Base-by-base conservation (phyloP, 1,140 invertebrate genomes). In the Dendrolimus kikuchii region DNA sequence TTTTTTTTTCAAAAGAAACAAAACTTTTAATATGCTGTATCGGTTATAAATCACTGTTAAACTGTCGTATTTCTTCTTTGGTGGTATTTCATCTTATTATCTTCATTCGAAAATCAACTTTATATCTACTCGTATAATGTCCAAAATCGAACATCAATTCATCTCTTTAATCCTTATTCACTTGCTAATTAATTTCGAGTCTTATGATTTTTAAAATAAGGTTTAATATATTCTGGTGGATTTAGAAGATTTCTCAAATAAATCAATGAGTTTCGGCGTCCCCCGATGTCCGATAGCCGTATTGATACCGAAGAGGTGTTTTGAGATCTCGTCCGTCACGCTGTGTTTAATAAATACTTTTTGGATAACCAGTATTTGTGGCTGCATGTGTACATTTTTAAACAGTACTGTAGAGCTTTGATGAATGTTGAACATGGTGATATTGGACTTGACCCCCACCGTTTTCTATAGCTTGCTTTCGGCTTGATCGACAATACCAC, bases 1-100 rank as follows among this genome's bases (percentile, higher is more conserved):
- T 81, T 77, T 76, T 56, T 51, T 68, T 23, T 80, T 76, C 71
- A 75, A 66, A 64, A 71, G 77, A 23, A 81, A 79, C 75, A 77
- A 76, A 77, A 80, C 70, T 49, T 82, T 80, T 82, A 82, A 82
- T 82, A 82, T 63, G 68, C 64, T 74, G 66, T 78, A 82, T 82
- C 77, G 71, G 60, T 49, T 64, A 77, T 82, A 82, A 23, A 23
- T 23, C 23, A 23, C 23, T 23, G 23, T 23, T 23, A 23, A 23
- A 23, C 23, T 23, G 23, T 73, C 74, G 72, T 75, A 71, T 77
- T 23, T 78, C 79, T 65, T 75, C 79, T 82, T 82, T 66, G 79
- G 79, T 82, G 79, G 79, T 62, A 82, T 67, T 55, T 51, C 56
- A 65, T 64, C 42, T 47, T 38, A 48, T 39, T 5, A 5, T 8